Evolutionary conservation across 2,797 vertebrate genomes (phyloP).

Genomic region (Rhynchotus rufescens): DNA sequence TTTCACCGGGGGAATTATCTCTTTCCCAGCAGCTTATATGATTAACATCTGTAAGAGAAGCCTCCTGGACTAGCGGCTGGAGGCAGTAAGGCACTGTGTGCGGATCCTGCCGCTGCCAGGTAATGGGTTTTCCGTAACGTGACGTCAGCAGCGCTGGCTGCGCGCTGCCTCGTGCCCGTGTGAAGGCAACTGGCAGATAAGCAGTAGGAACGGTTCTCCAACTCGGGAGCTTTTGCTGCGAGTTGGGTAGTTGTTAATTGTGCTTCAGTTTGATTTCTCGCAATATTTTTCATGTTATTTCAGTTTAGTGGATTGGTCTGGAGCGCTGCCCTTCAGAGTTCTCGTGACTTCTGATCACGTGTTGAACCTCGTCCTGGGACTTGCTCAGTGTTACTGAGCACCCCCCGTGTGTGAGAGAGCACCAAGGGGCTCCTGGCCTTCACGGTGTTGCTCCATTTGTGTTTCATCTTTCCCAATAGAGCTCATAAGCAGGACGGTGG

Average conservation of each 20-base stretch:
- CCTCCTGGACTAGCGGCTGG: neutral
- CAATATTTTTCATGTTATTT: neutral
- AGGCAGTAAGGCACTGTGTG: neutral
- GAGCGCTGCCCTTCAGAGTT: neutral
- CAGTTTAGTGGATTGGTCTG: neutral
- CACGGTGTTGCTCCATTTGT: neutral
- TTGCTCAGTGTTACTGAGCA: neutral
- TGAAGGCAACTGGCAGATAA: neutral
- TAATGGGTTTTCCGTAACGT: neutral
- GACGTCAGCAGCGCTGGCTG: neutral
- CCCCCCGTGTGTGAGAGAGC: neutral
- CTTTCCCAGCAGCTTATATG: neutral
- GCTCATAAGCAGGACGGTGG: neutral
- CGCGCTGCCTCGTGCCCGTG: neutral
- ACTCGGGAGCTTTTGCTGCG: neutral
- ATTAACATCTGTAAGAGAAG: neutral
- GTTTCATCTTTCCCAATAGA: neutral
- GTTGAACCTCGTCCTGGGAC: neutral
- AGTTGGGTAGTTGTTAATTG: neutral
- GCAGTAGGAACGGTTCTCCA: neutral
- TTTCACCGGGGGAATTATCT: neutral
- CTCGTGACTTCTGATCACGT: neutral
- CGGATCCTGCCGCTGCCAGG: neutral
- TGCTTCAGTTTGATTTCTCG: neutral
- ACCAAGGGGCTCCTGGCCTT: neutral